These are phyloP conservation scores for Micromesistius poutassou DNA, from an alignment of 2,797 vertebrate genomes.

Conservation along the genomic window DNA sequence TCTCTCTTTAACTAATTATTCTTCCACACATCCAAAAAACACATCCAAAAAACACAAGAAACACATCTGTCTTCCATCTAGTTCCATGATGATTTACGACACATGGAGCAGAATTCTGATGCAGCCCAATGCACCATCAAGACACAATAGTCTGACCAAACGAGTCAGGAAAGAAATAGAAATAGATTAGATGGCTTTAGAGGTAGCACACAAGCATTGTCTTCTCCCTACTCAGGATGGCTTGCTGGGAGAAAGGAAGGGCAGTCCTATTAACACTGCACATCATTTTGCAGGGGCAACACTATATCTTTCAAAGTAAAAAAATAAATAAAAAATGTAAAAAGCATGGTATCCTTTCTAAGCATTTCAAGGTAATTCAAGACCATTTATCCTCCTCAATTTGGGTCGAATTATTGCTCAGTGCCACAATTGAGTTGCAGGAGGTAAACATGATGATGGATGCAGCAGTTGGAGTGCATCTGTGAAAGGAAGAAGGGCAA, in stretches of 20 bases:
- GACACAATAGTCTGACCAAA: neutral
- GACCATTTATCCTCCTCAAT: neutral
- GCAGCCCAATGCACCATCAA: neutral
- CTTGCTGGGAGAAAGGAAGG: neutral
- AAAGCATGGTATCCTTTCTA: neutral
- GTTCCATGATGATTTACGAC: neutral
- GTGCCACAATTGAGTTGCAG: neutral
- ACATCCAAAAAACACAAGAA: too few species aligned
- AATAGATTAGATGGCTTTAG: neutral
- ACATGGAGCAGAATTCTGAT: neutral
- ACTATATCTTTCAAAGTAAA: neutral
- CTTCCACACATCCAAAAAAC: neutral
- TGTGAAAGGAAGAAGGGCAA: neutral
- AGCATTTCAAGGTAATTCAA: neutral
- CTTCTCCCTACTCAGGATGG: neutral
- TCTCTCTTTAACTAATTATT: neutral
- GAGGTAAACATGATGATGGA: neutral
- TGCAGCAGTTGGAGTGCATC: neutral
- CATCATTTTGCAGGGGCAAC: neutral
- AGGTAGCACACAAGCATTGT: neutral
- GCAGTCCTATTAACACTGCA: neutral
- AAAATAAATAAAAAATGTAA: neutral
- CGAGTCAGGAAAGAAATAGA: neutral
- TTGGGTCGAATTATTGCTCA: neutral
- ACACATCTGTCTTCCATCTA: neutral